Conservation (phyloP, 2,888 invertebrate species). For the Nemotelus nigrinus region DNA sequence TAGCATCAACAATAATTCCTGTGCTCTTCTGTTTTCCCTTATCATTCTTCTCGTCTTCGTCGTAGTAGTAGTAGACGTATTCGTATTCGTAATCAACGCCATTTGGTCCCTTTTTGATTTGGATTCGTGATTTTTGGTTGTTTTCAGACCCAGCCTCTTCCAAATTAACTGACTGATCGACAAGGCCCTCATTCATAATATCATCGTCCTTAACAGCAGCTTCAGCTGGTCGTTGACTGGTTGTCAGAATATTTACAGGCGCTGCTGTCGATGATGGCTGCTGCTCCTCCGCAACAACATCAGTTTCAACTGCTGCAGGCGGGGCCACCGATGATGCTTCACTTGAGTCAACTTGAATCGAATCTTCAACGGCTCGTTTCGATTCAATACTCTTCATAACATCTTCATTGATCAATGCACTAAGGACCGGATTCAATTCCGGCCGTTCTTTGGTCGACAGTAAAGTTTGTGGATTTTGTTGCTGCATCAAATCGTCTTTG, state of each 20-base stretch:
- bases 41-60: constrained; percentile 77
- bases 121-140: constrained; percentile 76
- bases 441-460: constrained; percentile 64
- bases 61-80: constrained; percentile 90
- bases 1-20: constrained; percentile 47
- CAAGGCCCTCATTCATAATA: constrained; percentile 65
- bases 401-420: constrained; percentile 66
- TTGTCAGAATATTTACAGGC: constrained; percentile 65
- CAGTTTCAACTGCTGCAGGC: constrained; percentile 9
- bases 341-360: not conserved
- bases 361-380: constrained; percentile 60
- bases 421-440: constrained; percentile 63
- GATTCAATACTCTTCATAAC: constrained; percentile 68
- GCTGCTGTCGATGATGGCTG: constrained; percentile 57
- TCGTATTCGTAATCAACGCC: constrained; percentile 93
- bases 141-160: constrained; percentile 76
- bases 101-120: constrained; percentile 88
- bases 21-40: constrained; percentile 13
- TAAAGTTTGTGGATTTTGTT: constrained; percentile 59
- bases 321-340: not conserved
- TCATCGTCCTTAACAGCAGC: constrained; percentile 50
- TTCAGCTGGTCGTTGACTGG: constrained; percentile 13
- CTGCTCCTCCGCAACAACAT: constrained; percentile 54
- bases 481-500: constrained; percentile 52
- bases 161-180: constrained; percentile 68